phyloP scores from a whole-genome alignment of 2,888 invertebrate species.

The Amiota mariae region DNA sequence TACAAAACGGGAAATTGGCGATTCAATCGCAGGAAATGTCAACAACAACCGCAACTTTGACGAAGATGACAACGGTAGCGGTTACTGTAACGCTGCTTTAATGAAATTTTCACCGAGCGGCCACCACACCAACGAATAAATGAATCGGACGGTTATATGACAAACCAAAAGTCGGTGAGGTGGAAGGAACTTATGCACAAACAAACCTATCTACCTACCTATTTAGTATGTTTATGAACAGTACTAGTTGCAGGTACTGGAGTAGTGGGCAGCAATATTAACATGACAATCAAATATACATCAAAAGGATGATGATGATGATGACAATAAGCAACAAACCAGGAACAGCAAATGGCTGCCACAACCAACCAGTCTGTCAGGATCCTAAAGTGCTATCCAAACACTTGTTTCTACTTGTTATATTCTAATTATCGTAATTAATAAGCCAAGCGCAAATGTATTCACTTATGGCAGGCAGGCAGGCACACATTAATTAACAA shows the following conservation, averaged over 20 bases:
- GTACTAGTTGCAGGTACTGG: neutral
- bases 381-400: slow-evolving; percentile 8
- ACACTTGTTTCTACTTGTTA: slow-evolving; percentile 19
- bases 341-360: neutral
- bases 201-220: neutral
- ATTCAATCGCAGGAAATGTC: slow-evolving; percentile 29
- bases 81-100: neutral
- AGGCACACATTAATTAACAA: slow-evolving; percentile 7
- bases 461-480: neutral
- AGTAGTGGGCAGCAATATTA: neutral
- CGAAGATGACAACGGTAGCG: neutral
- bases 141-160: too few relatives aligned
- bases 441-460: neutral
- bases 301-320: slow-evolving; percentile 4
- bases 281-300: neutral
- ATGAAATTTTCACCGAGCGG: slow-evolving; percentile 1
- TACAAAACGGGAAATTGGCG: slow-evolving; percentile 23
- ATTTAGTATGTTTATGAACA: neutral
- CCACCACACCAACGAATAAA: neutral
- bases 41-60: slow-evolving; percentile 8
- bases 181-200: neutral
- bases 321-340: neutral
- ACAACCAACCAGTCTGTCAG: too few relatives aligned
- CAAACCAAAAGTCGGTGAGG: too few relatives aligned
- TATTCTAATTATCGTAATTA: slow-evolving; percentile 15